Conservation (phyloP, 2,113 vertebrate genomes). For the Thryonomys swinderianus region DNA sequence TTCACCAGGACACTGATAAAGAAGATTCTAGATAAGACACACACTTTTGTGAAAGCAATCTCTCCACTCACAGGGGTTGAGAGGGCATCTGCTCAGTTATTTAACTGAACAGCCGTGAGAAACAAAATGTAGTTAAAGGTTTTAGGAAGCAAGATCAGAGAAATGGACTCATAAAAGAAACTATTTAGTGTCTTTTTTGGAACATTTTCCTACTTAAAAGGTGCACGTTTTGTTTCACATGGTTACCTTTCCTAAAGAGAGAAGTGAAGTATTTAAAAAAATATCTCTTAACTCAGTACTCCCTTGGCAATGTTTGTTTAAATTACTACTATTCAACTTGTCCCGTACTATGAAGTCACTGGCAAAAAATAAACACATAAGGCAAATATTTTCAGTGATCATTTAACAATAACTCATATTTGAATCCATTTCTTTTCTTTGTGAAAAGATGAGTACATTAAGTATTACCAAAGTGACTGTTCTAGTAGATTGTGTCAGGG, state of each 20-base stretch:
- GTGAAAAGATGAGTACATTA: not conserved
- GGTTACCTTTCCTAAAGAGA: not conserved
- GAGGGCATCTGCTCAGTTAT: slow-evolving; percentile 44
- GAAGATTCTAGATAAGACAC: slow-evolving; percentile 31
- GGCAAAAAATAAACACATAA: not conserved
- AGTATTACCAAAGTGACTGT: not conserved
- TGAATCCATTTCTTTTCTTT: not conserved
- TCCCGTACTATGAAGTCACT: not conserved
- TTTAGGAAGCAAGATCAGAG: slow-evolving; percentile 48
- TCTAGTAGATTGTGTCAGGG: not conserved
- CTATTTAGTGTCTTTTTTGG: slow-evolving; percentile 10
- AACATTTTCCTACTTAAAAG: not conserved
- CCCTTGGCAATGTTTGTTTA: not conserved
- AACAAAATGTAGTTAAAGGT: slow-evolving; percentile 57
- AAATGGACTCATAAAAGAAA: not conserved
- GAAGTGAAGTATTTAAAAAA: slow-evolving; percentile 28
- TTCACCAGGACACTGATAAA: slow-evolving; percentile 28
- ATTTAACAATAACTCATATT: not conserved
- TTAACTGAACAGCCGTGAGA: slow-evolving; percentile 42
- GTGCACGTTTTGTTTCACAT: not conserved
- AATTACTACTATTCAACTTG: not conserved
- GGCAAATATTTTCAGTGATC: not conserved
- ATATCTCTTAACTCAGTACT: not conserved
- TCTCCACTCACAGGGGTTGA: not conserved
- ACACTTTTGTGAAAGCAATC: not conserved